Evolutionary conservation across 2,797 vertebrate species (phyloP).

Genomic region (Podarcis siculus): DNA sequence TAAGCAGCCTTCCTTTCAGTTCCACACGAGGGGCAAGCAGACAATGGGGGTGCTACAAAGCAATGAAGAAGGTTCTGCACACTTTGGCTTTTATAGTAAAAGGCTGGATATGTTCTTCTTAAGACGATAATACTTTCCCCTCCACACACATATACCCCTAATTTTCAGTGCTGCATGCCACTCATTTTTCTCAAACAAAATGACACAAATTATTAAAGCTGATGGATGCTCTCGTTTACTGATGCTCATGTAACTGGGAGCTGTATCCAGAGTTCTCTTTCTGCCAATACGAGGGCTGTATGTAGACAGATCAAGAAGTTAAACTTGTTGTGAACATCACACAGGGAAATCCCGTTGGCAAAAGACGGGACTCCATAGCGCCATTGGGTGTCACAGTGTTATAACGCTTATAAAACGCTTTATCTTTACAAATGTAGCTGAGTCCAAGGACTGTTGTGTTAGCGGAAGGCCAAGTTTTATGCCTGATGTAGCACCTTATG

Average conservation of each 20-base stretch:
- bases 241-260: not conserved
- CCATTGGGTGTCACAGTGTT: too few species aligned
- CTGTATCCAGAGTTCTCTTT: too few species aligned
- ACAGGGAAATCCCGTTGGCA: too few species aligned
- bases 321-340: too few species aligned
- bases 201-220: slow-evolving; percentile 55
- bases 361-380: too few species aligned
- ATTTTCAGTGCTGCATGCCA: slow-evolving; percentile 39
- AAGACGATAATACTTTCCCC: slow-evolving; percentile 47
- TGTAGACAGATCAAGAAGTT: too few species aligned
- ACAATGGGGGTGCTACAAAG: slow-evolving; percentile 30
- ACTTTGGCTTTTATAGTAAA: slow-evolving; percentile 49
- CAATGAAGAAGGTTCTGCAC: slow-evolving; percentile 48
- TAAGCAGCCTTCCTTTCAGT: slow-evolving; percentile 54
- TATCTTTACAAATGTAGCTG: too few species aligned
- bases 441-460: too few species aligned
- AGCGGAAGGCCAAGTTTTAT: too few species aligned
- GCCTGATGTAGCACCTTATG: too few species aligned
- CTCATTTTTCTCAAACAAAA: slow-evolving; percentile 64
- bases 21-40: slow-evolving; percentile 31
- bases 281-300: too few species aligned
- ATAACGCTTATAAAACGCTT: too few species aligned
- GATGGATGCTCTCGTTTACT: slow-evolving; percentile 57
- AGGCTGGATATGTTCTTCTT: slow-evolving; percentile 54
- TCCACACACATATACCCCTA: slow-evolving; percentile 36